phyloP scores from a whole-genome alignment of 2,797 vertebrate species.

The Dryobates pubescens region DNA sequence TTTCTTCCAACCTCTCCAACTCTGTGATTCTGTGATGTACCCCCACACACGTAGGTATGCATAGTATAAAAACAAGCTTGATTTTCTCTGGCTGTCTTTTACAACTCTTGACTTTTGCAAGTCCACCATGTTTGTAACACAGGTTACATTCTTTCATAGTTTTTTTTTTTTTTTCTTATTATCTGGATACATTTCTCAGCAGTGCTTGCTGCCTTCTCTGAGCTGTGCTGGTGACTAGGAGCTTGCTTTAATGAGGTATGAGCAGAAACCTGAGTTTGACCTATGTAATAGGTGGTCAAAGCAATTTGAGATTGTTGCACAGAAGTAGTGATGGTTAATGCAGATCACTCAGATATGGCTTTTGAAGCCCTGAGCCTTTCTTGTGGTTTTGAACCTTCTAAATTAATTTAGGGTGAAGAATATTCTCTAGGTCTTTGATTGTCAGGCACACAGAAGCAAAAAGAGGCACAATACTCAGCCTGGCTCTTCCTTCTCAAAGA shows the following conservation, averaged over 20 bases:
- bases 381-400: not conserved
- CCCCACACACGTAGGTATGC: not conserved
- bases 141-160: not conserved
- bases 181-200: not conserved
- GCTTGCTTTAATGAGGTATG: not conserved
- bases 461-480: not conserved
- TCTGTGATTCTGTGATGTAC: no score
- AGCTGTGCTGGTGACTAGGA: not conserved
- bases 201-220: not conserved
- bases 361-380: not conserved
- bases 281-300: not conserved
- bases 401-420: not conserved
- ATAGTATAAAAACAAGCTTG: not conserved
- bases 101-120: not conserved
- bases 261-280: not conserved
- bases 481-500: not conserved
- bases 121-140: not conserved
- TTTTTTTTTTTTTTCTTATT: not conserved
- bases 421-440: slow-evolving; percentile 11
- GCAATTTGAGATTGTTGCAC: not conserved
- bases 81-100: not conserved
- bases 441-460: not conserved
- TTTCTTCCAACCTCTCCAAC: no score
- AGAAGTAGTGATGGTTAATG: not conserved
- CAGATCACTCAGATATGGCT: not conserved